A percentile compares a stretch with the other conserved stretches of the same genome.
These are phyloP conservation scores for Leptosomus discolor DNA, from an alignment of 2,113 vertebrate species.

Conservation along the genomic window DNA sequence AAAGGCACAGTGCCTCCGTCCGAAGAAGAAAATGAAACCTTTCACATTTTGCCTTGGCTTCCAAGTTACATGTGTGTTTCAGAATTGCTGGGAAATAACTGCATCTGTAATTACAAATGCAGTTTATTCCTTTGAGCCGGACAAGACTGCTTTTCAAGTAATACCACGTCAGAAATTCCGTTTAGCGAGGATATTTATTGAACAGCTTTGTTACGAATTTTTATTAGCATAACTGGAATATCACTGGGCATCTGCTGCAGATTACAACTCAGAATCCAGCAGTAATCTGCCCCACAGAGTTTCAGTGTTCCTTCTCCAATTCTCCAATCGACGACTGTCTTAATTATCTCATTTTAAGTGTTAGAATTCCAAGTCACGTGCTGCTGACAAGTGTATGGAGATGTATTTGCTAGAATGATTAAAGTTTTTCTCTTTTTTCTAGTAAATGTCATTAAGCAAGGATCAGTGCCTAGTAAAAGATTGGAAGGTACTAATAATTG, in stretches of 20 bases:
- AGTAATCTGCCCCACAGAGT: accelerated
- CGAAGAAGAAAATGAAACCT: neutral
- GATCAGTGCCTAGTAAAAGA: neutral
- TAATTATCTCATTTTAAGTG: neutral
- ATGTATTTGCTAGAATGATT: neutral
- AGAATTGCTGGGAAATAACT: neutral
- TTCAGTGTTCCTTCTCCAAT: neutral
- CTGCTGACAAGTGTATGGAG: neutral
- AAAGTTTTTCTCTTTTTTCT: neutral
- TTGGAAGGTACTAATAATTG: neutral
- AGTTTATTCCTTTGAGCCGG: neutral
- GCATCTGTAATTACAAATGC: neutral
- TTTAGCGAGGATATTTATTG: neutral
- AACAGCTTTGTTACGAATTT: neutral
- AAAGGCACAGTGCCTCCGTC: neutral
- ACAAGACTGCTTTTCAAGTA: neutral
- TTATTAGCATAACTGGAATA: neutral
- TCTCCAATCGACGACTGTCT: neutral
- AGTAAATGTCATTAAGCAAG: neutral
- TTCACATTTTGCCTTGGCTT: neutral
- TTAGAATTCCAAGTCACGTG: neutral
- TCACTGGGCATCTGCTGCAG: neutral
- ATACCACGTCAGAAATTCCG: neutral
- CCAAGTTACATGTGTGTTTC: neutral
- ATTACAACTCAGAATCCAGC: neutral